Evolutionary conservation across 2,888 invertebrate species (phyloP).

Genomic region (Ophraella communa): DNA sequence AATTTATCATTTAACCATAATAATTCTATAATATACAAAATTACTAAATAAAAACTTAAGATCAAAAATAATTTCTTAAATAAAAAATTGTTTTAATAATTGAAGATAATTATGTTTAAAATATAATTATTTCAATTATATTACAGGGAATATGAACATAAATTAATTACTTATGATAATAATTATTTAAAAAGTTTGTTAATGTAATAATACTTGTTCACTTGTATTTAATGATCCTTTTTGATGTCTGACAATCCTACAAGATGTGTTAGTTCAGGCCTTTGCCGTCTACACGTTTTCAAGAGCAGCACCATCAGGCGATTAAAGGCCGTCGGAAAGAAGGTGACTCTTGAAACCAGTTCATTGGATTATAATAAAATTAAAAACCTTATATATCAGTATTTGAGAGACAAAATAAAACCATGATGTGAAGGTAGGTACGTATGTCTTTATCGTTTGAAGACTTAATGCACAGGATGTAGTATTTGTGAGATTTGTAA

Average conservation of each 20-base stretch:
- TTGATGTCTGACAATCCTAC: constrained; percentile 18
- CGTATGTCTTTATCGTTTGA: background rate
- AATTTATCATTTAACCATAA: background rate
- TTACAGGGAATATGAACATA: too few relatives aligned
- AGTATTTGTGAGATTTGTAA: background rate
- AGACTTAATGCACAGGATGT: background rate
- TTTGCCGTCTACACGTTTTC: constrained; percentile 36
- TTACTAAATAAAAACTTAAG: too few relatives aligned
- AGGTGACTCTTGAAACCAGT: constrained; percentile 15
- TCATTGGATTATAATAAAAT: background rate
- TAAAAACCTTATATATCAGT: background rate
- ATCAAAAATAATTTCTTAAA: too few relatives aligned
- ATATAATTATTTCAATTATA: too few relatives aligned
- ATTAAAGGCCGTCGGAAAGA: constrained; percentile 15
- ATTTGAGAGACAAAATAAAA: background rate
- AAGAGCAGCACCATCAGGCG: constrained; percentile 40
- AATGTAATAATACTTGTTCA: too few relatives aligned
- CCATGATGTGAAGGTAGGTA: too few relatives aligned
- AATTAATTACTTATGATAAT: too few relatives aligned
- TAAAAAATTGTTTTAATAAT: too few relatives aligned
- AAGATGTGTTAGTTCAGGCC: constrained; percentile 39
- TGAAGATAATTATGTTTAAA: too few relatives aligned
- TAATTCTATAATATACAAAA: too few relatives aligned
- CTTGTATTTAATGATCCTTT: too few relatives aligned
- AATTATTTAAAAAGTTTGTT: too few relatives aligned